Base-by-base conservation (phyloP, 2,888 invertebrate species). In the Eupithecia pulchellata region DNA sequence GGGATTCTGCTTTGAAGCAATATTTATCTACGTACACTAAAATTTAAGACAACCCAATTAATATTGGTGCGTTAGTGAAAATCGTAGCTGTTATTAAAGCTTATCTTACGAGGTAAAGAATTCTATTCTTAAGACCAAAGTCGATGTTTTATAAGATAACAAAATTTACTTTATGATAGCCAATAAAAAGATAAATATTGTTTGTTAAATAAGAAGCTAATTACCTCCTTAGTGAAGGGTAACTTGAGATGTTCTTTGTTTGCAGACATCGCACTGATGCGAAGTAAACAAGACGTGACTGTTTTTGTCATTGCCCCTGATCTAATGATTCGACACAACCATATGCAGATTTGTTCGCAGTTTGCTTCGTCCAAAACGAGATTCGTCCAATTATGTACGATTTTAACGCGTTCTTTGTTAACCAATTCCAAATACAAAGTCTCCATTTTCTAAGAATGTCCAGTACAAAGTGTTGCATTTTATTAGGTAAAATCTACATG, bases 231-330 rank as follows among this genome's bases (percentile, higher is more conserved):
- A 68, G 75, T 76, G 78, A 78, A 75, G 75, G 73, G 82, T 83
- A 83, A 85, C 77, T 71, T 80, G 79, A 84, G 78, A 69, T 77
- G 58, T 75, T 86, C 88, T 89, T 89, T 89, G 86, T 89, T 78
- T 82, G 75, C 76, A 84, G 80, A 79, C 84, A 82, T 85, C 87
- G 82, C 84, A 85, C 86, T 84, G 81, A 77, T 77, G 78, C 78
- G 75, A 81, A 73, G 71, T 78, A 81, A 81, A 83, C 78, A 75
- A 85, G 79, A 86, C 87, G 85, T 86, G 85, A 86, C 82, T 79
- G 81, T 84, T 87, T 88, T 87, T 83, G 84, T 82, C 69, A 47
- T 67, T 69, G 47, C 61, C 67, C 69, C 78, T 82, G 83, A 83
- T 81, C 82, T 85, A 84, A 86, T 82, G 78, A 76, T 77, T 69